A percentile compares a stretch with the other conserved stretches of the same genome.
Conservation (phyloP, 2,113 vertebrate species). For the Eclectus roratus region DNA sequence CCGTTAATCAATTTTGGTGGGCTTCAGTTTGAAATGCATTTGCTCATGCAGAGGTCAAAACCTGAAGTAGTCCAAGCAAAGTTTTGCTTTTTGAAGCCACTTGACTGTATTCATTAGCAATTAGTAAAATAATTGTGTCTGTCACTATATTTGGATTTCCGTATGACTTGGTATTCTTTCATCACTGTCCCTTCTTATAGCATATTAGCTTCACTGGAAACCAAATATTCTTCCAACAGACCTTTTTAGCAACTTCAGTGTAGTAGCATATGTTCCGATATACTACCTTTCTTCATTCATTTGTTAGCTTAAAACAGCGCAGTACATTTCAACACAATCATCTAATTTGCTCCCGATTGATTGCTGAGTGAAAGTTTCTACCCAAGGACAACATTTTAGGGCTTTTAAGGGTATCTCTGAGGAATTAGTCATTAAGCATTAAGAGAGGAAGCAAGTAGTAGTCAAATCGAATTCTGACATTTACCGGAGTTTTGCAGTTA, state of each 20-base stretch:
- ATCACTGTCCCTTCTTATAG: constrained; percentile 71
- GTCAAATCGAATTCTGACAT: constrained; percentile 68
- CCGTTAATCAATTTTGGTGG: constrained; percentile 82
- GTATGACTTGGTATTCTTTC: constrained; percentile 74
- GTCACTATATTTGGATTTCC: constrained; percentile 82
- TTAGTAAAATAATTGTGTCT: constrained; percentile 86
- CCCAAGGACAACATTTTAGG: constrained; percentile 67
- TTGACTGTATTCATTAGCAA: constrained; percentile 85
- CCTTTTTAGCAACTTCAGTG: constrained; percentile 64
- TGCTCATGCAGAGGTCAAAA: constrained; percentile 81
- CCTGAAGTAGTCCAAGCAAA: constrained; percentile 79
- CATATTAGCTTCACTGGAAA: constrained; percentile 67
- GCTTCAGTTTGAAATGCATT: constrained; percentile 80
- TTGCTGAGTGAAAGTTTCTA: constrained; percentile 74
- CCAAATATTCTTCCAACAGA: constrained; percentile 67
- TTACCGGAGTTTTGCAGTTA: constrained; percentile 64
- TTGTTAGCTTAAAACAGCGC: constrained; percentile 71
- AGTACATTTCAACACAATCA: constrained; percentile 64
- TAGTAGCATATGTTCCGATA: constrained; percentile 58
- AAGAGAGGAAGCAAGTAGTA: constrained; percentile 69
- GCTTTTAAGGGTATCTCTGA: constrained; percentile 72
- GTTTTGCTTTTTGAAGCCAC: constrained; percentile 82
- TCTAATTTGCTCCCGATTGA: constrained; percentile 73
- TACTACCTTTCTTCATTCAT: constrained; percentile 73
- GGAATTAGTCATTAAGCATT: constrained; percentile 71